phyloP scores from a whole-genome alignment of 2,888 invertebrate genomes.

The Odontocolon sp. region DNA sequence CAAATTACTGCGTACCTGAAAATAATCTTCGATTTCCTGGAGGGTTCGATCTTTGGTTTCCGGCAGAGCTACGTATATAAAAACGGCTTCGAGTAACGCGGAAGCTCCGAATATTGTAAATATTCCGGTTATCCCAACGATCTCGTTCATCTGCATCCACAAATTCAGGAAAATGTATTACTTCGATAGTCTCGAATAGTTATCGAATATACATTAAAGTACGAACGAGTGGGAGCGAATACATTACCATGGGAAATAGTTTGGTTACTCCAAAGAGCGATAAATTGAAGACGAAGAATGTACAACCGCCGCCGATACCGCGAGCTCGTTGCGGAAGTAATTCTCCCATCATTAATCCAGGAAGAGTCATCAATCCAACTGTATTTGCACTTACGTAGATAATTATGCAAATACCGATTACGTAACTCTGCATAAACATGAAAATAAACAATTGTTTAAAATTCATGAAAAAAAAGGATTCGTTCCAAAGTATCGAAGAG shows the following conservation, averaged over 20 bases:
- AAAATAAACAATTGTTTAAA: not conserved
- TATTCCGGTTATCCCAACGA: slow-evolving; percentile 86
- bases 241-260: slow-evolving; percentile 84
- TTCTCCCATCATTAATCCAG: slow-evolving; percentile 89
- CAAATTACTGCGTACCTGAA: slow-evolving; percentile 83
- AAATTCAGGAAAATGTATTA: not conserved
- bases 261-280: slow-evolving; percentile 87
- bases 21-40: slow-evolving; percentile 90
- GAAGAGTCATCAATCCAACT: slow-evolving; percentile 87
- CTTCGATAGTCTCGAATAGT: no score
- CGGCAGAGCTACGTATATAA: slow-evolving; percentile 87
- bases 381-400: slow-evolving; percentile 89
- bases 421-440: slow-evolving; percentile 71
- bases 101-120: slow-evolving; percentile 87
- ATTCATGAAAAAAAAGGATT: not conserved
- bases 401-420: slow-evolving; percentile 83
- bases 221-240: not conserved
- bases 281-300: slow-evolving; percentile 88
- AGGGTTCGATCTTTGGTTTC: slow-evolving; percentile 89
- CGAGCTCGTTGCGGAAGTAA: slow-evolving; percentile 88
- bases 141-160: slow-evolving; percentile 66
- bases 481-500: slow-evolving; percentile 8
- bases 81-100: slow-evolving; percentile 84
- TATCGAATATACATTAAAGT: no score
- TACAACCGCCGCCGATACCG: slow-evolving; percentile 88